Evolutionary conservation across 2,797 vertebrate species (phyloP).

Genomic region (Pyrrhura leucotis): DNA sequence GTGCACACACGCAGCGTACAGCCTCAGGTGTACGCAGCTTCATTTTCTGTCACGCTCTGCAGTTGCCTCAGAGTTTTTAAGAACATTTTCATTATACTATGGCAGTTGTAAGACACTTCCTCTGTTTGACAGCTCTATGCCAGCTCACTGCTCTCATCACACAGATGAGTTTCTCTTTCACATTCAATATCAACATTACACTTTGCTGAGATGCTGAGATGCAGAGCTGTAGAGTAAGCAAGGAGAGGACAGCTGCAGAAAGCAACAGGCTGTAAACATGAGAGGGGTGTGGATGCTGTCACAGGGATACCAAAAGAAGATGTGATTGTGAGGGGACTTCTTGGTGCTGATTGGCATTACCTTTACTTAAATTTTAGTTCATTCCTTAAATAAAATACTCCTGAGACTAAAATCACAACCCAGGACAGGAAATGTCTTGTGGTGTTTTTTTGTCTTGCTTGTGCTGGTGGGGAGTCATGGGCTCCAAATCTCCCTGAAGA

Average conservation of each 20-base stretch:
- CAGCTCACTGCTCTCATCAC: not conserved
- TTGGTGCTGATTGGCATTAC: not conserved
- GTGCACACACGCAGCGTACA: too few relatives aligned
- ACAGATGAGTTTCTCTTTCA: not conserved
- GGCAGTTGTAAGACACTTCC: not conserved
- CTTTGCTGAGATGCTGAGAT: not conserved
- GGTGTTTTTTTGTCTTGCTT: not conserved
- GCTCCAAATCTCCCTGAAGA: not conserved
- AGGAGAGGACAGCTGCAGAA: not conserved
- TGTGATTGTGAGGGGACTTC: not conserved
- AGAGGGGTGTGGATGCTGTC: not conserved
- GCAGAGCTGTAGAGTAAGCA: not conserved
- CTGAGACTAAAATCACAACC: not conserved
- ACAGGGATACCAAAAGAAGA: not conserved
- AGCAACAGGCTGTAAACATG: not conserved
- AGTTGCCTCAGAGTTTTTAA: slow-evolving; percentile 7
- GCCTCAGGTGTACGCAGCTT: not conserved
- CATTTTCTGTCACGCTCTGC: not conserved
- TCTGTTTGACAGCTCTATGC: not conserved
- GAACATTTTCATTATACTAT: not conserved
- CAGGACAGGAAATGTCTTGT: not conserved
- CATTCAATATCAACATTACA: not conserved
- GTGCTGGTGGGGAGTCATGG: not conserved
- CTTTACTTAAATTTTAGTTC: not conserved
- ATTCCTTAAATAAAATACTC: not conserved